Evolutionary conservation across 2,888 invertebrate species (phyloP).

Genomic region (Macroteleia sp.): DNA sequence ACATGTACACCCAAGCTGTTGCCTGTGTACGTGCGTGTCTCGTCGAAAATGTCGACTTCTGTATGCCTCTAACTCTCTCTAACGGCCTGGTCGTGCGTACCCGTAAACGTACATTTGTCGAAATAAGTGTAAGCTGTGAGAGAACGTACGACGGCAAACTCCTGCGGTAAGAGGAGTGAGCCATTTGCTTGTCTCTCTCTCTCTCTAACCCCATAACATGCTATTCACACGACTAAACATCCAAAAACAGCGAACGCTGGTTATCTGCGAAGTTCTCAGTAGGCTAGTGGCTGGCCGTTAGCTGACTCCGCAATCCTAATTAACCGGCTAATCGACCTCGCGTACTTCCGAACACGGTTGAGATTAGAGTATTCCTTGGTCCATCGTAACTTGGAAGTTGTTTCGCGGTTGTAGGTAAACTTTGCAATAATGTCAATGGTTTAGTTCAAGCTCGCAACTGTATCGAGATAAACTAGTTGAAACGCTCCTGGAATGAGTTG

Average conservation of each 20-base stretch:
- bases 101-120: slow-evolving; percentile 62
- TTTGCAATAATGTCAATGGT: slow-evolving; percentile 62
- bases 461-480: slow-evolving; percentile 57
- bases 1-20: slow-evolving; percentile 62
- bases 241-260: slow-evolving; percentile 68
- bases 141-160: slow-evolving; percentile 44
- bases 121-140: slow-evolving; percentile 63
- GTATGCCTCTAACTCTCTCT: slow-evolving; percentile 67
- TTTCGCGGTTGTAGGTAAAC: slow-evolving; percentile 57
- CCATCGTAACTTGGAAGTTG: slow-evolving; percentile 57
- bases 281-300: slow-evolving; percentile 72
- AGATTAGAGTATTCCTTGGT: slow-evolving; percentile 65
- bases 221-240: slow-evolving; percentile 74
- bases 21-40: slow-evolving; percentile 74
- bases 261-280: slow-evolving; percentile 68
- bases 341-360: slow-evolving; percentile 63
- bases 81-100: slow-evolving; percentile 69
- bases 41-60: slow-evolving; percentile 70
- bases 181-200: slow-evolving; percentile 69
- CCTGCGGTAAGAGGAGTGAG: slow-evolving; percentile 48
- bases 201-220: slow-evolving; percentile 74
- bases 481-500: slow-evolving; percentile 38
- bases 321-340: slow-evolving; percentile 68
- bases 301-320: slow-evolving; percentile 70
- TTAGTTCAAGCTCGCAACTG: slow-evolving; percentile 50